phyloP scores from a whole-genome alignment of 1,140 invertebrate genomes.

The Drosophila bocki region DNA sequence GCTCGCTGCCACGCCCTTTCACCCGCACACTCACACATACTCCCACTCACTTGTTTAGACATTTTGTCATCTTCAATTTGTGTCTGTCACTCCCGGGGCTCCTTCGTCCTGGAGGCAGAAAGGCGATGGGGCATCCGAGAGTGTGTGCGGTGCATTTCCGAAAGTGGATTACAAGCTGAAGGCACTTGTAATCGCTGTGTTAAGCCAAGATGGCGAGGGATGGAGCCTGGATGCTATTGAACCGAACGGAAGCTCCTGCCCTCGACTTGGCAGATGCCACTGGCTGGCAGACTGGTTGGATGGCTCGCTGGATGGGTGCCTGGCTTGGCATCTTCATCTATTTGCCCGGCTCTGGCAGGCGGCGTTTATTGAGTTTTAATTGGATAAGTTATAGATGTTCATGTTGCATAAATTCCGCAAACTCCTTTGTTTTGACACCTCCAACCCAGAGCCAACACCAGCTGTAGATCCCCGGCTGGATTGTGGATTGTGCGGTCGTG shows the following conservation, averaged over 20 bases:
- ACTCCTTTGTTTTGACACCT: slow-evolving; percentile 75
- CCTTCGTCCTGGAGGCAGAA: slow-evolving; percentile 35
- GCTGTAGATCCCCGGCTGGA: slow-evolving; percentile 33
- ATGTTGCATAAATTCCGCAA: slow-evolving; percentile 81
- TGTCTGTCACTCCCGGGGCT: slow-evolving; percentile 73
- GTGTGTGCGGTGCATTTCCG: slow-evolving; percentile 70
- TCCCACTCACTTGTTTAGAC: slow-evolving; percentile 75
- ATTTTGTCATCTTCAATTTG: slow-evolving; percentile 84
- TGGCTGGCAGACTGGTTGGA: slow-evolving; percentile 13
- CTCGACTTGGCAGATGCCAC: slow-evolving; percentile 31
- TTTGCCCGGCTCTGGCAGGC: slow-evolving; percentile 43
- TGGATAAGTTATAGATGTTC: slow-evolving; percentile 82
- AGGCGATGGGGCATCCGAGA: slow-evolving; percentile 12
- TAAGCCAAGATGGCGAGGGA: slow-evolving; percentile 58
- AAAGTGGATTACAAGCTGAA: slow-evolving; percentile 83
- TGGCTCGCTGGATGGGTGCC: slow-evolving; percentile 24
- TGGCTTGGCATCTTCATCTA: slow-evolving; percentile 71
- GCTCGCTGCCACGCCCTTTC: slow-evolving; percentile 41
- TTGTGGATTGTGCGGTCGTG: slow-evolving; percentile 61
- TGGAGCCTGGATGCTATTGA: slow-evolving; percentile 60
- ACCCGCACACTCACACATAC: slow-evolving; percentile 17
- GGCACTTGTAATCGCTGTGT: slow-evolving; percentile 83
- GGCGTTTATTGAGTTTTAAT: slow-evolving; percentile 83
- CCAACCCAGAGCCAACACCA: slow-evolving; percentile 24
- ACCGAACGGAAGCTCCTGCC: slow-evolving; percentile 27